Evolutionary conservation across 2,113 vertebrate genomes (phyloP), one percentile per base, ranked within the genome.

Genomic region (Sander vitreus): DNA sequence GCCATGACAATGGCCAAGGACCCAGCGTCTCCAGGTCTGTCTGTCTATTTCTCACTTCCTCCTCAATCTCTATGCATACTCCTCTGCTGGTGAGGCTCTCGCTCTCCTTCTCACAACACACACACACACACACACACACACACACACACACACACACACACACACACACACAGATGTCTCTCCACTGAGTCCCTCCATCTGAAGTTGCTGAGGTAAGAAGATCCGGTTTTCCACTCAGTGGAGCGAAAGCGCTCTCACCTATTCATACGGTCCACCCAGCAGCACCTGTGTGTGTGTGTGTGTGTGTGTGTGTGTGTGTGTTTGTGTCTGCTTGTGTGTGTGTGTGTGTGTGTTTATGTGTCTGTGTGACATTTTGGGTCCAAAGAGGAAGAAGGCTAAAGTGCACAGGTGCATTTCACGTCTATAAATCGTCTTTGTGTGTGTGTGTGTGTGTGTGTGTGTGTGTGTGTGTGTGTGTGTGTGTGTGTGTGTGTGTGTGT

Each of bases 141-240:
- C 79, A 74, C 70, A 51, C 79, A 45, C 65, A 76, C 65, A 69
- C 57, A 59, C 48, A 73, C 69, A 30, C 50, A 71, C 67, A 64
- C 78, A 66, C 67, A 80, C 27, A 75, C 76, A 91, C 92, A 94
- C 85, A 89, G 85, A 95, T 73, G 84, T 95, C 92, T 91, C 90
- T 92, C 90, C 59, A 80, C 87, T 78, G 88, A 68, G 75, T 67
- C 86, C 73, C 72, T 92, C 90, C 90, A 85, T 93, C 91, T 87
- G 88, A 93, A 95, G 92, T 91, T 94, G 95, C 94, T 95, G 92
- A 96, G 93, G 91, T 95, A 95, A 94, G 92, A 95, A 95, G 94
- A 96, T 95, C 89, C 90, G 78, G 92, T 96, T 96, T 96, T 96
- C 95, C 92, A 95, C 93, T 93, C 93, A 88, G 81, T 73, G 92